These are phyloP conservation scores for Tenthredo amoena DNA, from an alignment of 2,888 invertebrate species.

Conservation along the genomic window DNA sequence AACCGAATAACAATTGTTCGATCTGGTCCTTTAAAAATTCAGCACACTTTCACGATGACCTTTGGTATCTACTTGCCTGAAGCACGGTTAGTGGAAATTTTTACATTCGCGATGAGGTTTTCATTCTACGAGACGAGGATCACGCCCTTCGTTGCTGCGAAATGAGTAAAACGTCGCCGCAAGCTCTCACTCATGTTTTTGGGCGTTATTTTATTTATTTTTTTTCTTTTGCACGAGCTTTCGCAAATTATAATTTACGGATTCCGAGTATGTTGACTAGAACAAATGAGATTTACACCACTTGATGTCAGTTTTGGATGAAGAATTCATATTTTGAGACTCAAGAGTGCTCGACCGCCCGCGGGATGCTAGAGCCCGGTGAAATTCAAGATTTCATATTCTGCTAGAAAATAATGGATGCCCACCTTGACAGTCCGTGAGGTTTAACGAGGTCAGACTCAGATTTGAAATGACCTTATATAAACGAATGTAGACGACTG, in stretches of 20 bases:
- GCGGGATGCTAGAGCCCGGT: background rate
- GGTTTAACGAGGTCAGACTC: background rate
- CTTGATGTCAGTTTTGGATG: background rate
- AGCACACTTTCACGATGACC: background rate
- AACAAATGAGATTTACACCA: background rate
- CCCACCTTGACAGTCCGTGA: background rate
- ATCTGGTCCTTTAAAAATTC: background rate
- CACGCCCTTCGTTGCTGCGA: background rate
- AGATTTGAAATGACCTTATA: background rate
- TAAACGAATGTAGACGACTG: background rate
- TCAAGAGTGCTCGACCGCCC: background rate
- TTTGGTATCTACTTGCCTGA: background rate
- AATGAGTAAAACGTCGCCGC: background rate
- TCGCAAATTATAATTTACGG: background rate
- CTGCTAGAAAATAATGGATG: background rate
- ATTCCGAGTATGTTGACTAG: background rate
- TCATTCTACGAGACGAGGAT: background rate
- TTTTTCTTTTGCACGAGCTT: background rate
- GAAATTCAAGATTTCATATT: background rate
- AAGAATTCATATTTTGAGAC: background rate
- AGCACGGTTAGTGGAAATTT: background rate
- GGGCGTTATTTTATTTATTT: background rate
- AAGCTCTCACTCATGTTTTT: background rate
- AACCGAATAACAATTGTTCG: background rate
- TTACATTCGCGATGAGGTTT: background rate